Conservation (phyloP, 1,140 invertebrate species). For the Panulirus ornatus region DNA sequence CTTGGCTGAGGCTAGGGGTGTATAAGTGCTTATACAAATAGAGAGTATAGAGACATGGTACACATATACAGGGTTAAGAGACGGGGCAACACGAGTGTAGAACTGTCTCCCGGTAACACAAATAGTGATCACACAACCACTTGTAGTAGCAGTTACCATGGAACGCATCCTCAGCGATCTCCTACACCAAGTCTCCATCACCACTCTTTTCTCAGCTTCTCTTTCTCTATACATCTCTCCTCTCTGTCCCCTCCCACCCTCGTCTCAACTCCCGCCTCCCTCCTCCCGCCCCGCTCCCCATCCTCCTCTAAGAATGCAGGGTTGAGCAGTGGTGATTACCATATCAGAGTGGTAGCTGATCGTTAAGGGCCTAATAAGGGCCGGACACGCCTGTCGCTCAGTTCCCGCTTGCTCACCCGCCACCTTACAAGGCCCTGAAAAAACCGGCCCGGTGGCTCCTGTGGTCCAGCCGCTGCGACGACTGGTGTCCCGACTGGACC, state of each 20-base stretch:
- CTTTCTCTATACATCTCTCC: not conserved
- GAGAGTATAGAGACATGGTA: not conserved
- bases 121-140: too few species aligned
- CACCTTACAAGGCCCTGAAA: slow-evolving; percentile 1
- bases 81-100: too few species aligned
- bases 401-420: not conserved
- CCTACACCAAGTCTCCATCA: not conserved
- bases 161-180: not conserved
- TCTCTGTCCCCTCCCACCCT: not conserved
- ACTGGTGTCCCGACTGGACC: too few species aligned
- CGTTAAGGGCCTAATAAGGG: slow-evolving; percentile 19
- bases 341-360: slow-evolving; percentile 16
- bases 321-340: not conserved
- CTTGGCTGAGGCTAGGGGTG: too few species aligned
- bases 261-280: not conserved
- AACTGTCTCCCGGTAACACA: too few species aligned
- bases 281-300: not conserved
- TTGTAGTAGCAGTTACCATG: not conserved
- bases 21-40: too few species aligned
- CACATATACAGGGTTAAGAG: too few species aligned
- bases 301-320: not conserved
- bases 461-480: not conserved
- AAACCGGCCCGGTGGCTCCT: not conserved
- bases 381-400: not conserved
- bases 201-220: not conserved